Base-by-base conservation (phyloP, 1,140 invertebrate species). In the Coelopa frigida region DNA sequence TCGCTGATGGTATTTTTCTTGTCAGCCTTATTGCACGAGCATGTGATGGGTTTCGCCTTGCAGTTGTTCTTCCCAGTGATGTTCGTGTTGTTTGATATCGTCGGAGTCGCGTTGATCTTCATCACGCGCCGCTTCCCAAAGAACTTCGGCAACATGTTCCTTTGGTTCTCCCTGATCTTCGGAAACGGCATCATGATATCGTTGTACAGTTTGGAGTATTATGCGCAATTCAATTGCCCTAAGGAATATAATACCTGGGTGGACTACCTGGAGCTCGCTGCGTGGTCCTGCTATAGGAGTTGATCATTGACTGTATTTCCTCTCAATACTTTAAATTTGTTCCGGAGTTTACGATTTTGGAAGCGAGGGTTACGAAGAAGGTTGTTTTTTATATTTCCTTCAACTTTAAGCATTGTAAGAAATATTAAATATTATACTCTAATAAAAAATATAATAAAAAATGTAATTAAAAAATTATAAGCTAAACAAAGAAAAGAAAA, bases 31-130 rank as follows among this genome's bases (percentile, higher is more conserved):
- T 80, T 91, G 41, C 91, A 94, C 60, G 93, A 96, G 66, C 87
- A 92, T 61, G 79, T 94, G 39, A 55, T 96, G 0, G 77, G 78
- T 1, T 77, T 89, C 17, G 76, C 81, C 0, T 83, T 94, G 33
- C 76, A 83, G 14, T 86, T 92, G 61, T 93, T 93, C 66, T 93
- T 88, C 56, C 93, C 93, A 0, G 79, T 92, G 0, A 72, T 95
- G 51, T 76, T 94, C 41, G 49, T 87, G 2, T 55, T 80, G 27
- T 90, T 89, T 56, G 78, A 76, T 1, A 68, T 75, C 0, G 60
- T 81, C 24, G 81, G 82, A 7, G 53, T 79, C 0, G 12, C 75
- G 0, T 54, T 82, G 48, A 72, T 87, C 0, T 78, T 77, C 2
- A 48, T 83, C 0, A 72, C 75, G 23, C 72, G 66, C 22, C 74